Evolutionary conservation across 2,888 invertebrate species (phyloP), one percentile per base, ranked within the genome.

Genomic region (Rhingia campestris): DNA sequence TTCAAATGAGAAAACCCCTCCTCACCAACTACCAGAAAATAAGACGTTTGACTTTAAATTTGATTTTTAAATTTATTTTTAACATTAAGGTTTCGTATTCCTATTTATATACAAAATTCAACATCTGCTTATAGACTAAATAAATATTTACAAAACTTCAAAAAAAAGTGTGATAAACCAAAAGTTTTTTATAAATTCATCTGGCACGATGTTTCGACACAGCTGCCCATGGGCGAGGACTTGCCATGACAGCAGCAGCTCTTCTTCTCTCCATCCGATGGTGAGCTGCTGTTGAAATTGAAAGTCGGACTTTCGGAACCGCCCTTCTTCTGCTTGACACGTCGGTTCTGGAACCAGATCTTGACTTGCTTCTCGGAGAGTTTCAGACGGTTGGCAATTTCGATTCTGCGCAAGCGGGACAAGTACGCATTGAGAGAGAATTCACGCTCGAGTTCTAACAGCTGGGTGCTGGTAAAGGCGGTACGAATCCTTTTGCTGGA

Each of bases 291-390:
- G 6, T 87, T 88, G 9, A 89, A 82, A 66, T 88, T 90, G 35
- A 89, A 91, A 1, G 89, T 90, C 5, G 91, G 90, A 54, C 90
- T 90, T 47, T 95, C 95, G 6, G 94, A 91, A 88, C 96, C 96
- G 86, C 97, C 97, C 89, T 98, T 98, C 93, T 98, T 98, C 91
- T 97, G 94, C 90, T 98, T 98, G 0, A 98, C 98, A 2, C 98
- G 93, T 5, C 98, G 94, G 91, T 98, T 98, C 90, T 98, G 90
- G 91, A 98, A 98, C 98, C 98, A 97, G 87, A 97, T 97, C 91
- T 97, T 98, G 86, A 98, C 98, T 92, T 98, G 98, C 89, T 98
- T 98, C 91, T 98, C 98, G 0, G 97, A 97, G 0, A 98, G 92
- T 63, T 96, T 94, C 80, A 98, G 91, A 86, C 96, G 95, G 35